Evolutionary conservation across 2,888 invertebrate species (phyloP).

Genomic region (Drosophila longiperda): DNA sequence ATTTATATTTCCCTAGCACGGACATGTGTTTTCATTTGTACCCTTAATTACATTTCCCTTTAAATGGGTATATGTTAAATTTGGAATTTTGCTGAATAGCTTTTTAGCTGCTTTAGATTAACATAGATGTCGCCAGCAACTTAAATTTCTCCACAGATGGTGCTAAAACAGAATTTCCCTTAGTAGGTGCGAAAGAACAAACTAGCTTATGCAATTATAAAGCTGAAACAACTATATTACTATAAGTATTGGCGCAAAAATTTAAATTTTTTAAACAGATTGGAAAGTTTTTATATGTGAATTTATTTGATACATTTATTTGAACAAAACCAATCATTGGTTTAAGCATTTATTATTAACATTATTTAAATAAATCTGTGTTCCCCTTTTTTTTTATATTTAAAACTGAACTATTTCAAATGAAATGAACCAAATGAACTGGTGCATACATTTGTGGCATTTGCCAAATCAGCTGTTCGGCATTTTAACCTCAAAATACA

Average conservation of each 20-base stretch:
- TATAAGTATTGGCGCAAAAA: not conserved
- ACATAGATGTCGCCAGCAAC: not conserved
- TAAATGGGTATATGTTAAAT: not conserved
- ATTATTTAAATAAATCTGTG: not conserved
- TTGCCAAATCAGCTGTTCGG: slow-evolving; percentile 37
- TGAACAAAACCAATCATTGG: not conserved
- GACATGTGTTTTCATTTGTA: not conserved
- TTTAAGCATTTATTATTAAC: not conserved
- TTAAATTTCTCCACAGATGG: slow-evolving; percentile 4
- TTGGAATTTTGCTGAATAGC: slow-evolving; percentile 15
- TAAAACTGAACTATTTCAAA: slow-evolving; percentile 16
- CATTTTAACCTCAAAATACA: slow-evolving; percentile 52
- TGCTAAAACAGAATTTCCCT: not conserved
- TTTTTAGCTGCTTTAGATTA: not conserved
- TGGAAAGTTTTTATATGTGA: not conserved
- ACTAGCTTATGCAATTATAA: not conserved
- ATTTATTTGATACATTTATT: not conserved
- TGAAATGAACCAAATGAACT: not conserved
- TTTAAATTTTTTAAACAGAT: not conserved
- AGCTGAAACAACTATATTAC: not conserved
- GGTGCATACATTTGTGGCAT: slow-evolving; percentile 1
- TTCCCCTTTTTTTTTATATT: not conserved
- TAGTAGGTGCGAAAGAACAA: not conserved
- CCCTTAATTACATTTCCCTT: not conserved
- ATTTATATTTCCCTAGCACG: not conserved